A percentile compares a stretch with the other conserved stretches of the same genome.
Conservation (phyloP, 2,113 vertebrate genomes). For the Pardalotus punctatus region DNA sequence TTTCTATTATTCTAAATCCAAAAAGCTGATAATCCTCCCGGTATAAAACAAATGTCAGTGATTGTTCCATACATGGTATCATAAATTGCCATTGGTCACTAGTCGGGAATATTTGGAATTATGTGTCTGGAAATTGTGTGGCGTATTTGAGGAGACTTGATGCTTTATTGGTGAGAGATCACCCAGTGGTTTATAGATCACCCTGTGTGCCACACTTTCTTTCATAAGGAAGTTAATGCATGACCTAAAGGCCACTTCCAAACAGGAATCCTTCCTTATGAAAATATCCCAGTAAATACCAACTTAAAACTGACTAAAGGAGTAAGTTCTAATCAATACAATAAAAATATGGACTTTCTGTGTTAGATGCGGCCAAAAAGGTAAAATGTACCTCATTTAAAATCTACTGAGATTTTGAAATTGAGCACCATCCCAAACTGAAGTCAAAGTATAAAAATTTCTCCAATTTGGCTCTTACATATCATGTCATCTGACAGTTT, state of each 20-base stretch:
- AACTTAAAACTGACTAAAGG: neutral
- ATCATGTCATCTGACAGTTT: neutral
- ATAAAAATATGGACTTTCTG: neutral
- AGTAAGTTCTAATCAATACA: neutral
- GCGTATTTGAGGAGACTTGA: neutral
- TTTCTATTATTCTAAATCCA: slow-evolving; percentile 39
- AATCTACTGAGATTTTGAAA: neutral
- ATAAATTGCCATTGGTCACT: neutral
- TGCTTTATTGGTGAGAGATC: neutral
- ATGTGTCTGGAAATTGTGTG: neutral
- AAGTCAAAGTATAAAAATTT: neutral
- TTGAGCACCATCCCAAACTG: neutral
- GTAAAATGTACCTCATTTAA: neutral
- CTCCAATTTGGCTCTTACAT: neutral
- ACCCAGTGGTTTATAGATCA: neutral
- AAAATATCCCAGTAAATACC: neutral
- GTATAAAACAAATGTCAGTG: neutral
- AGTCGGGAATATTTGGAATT: slow-evolving; percentile 4
- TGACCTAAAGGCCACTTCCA: neutral
- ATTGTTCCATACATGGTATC: slow-evolving; percentile 14
- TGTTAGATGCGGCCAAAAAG: neutral
- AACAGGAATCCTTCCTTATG: neutral
- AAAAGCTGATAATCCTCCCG: slow-evolving; percentile 33
- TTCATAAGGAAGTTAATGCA: neutral
- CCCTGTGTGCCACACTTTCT: neutral